A percentile compares a stretch with the other conserved stretches of the same genome.
Conservation (phyloP, 2,113 vertebrate genomes). For the Microtus richardsoni region DNA sequence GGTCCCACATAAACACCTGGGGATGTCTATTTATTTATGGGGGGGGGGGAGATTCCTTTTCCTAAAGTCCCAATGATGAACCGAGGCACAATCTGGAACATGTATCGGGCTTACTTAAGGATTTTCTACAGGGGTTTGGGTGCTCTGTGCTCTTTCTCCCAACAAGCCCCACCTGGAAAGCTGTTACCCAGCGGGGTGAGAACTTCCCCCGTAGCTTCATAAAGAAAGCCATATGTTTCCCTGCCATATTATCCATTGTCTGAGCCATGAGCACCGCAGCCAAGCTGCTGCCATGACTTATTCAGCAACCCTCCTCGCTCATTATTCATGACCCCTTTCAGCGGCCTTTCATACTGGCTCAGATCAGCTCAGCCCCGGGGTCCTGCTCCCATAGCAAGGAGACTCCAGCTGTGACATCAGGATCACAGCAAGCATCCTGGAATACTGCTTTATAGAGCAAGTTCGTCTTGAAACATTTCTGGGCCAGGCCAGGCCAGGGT, state of each 20-base stretch:
- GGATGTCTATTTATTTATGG: neutral
- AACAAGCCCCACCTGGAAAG: neutral
- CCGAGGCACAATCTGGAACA: neutral
- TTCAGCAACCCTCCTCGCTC: constrained; percentile 32
- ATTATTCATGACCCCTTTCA: neutral
- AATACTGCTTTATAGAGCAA: neutral
- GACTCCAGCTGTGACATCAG: too few relatives aligned
- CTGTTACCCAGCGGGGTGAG: neutral
- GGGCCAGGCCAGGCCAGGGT: neutral
- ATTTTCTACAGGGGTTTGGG: neutral
- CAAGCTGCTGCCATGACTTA: neutral
- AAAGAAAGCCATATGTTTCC: neutral
- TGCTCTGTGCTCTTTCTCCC: neutral
- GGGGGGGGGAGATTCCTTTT: neutral
- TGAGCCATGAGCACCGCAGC: neutral
- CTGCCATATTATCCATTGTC: neutral
- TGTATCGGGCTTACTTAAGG: neutral
- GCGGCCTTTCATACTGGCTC: neutral
- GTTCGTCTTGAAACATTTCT: neutral
- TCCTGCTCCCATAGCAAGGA: too few relatives aligned
- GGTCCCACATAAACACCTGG: too few relatives aligned
- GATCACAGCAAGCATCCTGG: fast-evolving
- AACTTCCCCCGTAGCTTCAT: neutral
- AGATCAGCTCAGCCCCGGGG: neutral
- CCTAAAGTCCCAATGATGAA: neutral